Evolutionary conservation across 2,888 invertebrate species (phyloP).

Genomic region (Notodonta ziczac): DNA sequence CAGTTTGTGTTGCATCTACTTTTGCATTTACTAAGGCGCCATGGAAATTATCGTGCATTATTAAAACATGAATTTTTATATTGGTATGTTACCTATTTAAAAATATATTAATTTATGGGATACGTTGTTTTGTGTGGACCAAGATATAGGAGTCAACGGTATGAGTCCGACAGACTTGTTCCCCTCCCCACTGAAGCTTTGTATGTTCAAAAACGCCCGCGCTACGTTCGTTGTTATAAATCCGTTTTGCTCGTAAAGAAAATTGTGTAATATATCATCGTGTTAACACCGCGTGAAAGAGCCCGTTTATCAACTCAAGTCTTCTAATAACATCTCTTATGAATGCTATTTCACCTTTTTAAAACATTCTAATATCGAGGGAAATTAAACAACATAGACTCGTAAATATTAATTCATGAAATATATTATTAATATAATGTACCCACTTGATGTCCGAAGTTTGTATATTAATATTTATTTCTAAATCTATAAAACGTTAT

Average conservation of each 20-base stretch:
- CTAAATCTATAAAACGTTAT: too few species aligned
- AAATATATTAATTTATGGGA: too few species aligned
- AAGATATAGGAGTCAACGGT: not conserved
- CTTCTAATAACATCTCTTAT: conserved; percentile 64
- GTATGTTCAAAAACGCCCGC: conserved; percentile 54
- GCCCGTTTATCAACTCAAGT: conserved; percentile 74
- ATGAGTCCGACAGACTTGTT: conserved; percentile 8
- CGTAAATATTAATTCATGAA: conserved; percentile 19
- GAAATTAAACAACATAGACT: conserved; percentile 30
- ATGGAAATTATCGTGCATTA: too few species aligned
- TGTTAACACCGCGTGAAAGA: conserved; percentile 69
- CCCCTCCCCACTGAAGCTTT: conserved; percentile 14
- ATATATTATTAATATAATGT: not conserved
- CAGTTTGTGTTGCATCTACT: too few species aligned
- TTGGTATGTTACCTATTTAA: too few species aligned
- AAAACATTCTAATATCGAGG: conserved; percentile 29
- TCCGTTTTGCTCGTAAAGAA: conserved; percentile 76
- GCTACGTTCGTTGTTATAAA: conserved; percentile 65
- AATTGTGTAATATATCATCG: conserved; percentile 78
- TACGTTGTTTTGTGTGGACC: not conserved
- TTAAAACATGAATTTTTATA: too few species aligned
- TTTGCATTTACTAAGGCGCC: too few species aligned
- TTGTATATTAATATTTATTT: not conserved
- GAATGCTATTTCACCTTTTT: conserved; percentile 46
- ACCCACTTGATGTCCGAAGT: not conserved